Base-by-base conservation (phyloP, 2,797 vertebrate species). In the Tenualosa ilisha region DNA sequence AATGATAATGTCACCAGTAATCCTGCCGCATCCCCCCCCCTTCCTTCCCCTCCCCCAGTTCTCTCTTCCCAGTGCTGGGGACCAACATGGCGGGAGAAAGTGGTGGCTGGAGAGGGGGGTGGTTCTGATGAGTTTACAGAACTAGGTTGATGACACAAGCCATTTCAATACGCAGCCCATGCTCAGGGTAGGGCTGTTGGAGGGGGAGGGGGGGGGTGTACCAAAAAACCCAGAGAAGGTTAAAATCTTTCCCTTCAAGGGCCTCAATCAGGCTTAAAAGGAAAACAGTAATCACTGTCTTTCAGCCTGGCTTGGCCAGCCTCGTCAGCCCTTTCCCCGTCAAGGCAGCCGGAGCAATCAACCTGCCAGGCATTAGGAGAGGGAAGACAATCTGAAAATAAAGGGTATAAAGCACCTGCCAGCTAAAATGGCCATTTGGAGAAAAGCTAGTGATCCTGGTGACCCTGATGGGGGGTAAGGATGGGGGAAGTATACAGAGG, bases 221-320 rank as follows among this genome's bases (percentile, higher is more conserved):
- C 96, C 96, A 97, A 97, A 97, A 96, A 75, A 40, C 68, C 68
- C 13, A 96, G 96, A 97, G 97, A 98, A 98, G 97, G 97, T 98
- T 98, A 98, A 99, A 99, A 99, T 99, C 98, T 98, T 98, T 99
- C 97, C 97, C 98, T 99, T 99, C 97, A 99, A 99, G 98, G 98
- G 97, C 97, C 98, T 99, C 98, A 99, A 99, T 99, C 98, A 99
- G 97, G 97, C 97, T 98, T 75, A 97, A 98, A 98, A 99, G 97
- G 98, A 99, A 99, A 99, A 99, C 98, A 99, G 97, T 99, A 99
- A 99, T 99, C 98, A 99, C 97, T 97, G 97, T 99, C 97, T 99
- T 99, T 99, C 97, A 99, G 97, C 96, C 94, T 96, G 96, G 96
- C 97, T 97, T 95, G 95, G 96, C 96, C 92, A 94, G 94, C 96